Conservation (phyloP, 2,888 invertebrate genomes). For the Lacanobia wlatinum region DNA sequence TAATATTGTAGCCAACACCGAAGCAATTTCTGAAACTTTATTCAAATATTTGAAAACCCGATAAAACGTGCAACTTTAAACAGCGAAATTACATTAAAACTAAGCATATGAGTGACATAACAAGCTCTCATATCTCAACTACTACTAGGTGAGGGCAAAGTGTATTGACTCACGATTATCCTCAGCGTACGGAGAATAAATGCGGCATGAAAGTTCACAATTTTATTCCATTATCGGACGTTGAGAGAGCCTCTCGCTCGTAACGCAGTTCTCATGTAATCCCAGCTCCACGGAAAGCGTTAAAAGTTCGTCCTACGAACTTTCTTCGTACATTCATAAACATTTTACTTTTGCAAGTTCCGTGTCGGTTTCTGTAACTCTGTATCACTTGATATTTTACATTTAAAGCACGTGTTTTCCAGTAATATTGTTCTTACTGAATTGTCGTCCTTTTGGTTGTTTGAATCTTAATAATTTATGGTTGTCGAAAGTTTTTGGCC, state of each 20-base stretch:
- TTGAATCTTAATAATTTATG: conserved; percentile 59
- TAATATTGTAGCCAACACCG: neutral
- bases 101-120: conserved; percentile 13
- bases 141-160: conserved; percentile 53
- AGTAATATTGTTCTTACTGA: conserved; percentile 56
- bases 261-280: conserved; percentile 88
- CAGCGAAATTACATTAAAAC: conserved; percentile 28
- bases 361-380: conserved; percentile 69
- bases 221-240: conserved; percentile 83
- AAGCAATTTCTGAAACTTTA: conserved; percentile 10
- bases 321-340: conserved; percentile 87
- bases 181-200: conserved; percentile 70
- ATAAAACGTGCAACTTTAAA: conserved; percentile 6
- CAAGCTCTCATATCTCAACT: conserved; percentile 22
- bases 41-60: conserved; percentile 18
- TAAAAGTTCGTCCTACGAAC: conserved; percentile 80
- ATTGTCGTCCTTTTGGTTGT: conserved; percentile 43
- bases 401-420: conserved; percentile 71
- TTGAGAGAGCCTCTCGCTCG: conserved; percentile 77
- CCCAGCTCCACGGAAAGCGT: conserved; percentile 80
- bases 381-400: conserved; percentile 78
- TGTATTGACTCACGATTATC: conserved; percentile 62
- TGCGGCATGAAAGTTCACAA: conserved; percentile 77
- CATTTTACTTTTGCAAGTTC: conserved; percentile 82
- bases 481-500: conserved; percentile 40